Conservation (phyloP, 2,113 vertebrate species). For the Syrmaticus mikado region DNA sequence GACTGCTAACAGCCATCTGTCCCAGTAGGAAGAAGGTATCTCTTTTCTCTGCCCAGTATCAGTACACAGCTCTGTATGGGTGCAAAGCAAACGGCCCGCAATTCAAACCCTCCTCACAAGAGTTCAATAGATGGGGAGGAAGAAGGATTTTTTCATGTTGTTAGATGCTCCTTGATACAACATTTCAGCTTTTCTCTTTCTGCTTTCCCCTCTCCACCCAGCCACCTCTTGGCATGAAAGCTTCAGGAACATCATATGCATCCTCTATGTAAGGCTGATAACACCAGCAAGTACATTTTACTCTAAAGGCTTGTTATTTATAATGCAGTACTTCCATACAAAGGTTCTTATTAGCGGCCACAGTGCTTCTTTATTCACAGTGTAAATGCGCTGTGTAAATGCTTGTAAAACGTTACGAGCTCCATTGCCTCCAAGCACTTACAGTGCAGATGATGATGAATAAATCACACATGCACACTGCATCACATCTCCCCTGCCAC, state of each 20-base stretch:
- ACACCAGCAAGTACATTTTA: background rate
- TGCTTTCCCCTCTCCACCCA: background rate
- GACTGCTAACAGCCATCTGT: background rate
- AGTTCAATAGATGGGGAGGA: background rate
- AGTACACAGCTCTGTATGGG: background rate
- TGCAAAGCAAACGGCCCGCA: background rate
- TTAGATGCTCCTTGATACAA: background rate
- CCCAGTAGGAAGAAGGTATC: background rate
- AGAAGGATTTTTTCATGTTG: background rate
- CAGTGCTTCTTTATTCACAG: slow-evolving; percentile 18
- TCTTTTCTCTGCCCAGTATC: background rate
- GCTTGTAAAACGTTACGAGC: slow-evolving; percentile 51
- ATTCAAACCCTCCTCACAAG: too few species aligned
- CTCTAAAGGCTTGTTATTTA: slow-evolving; percentile 13
- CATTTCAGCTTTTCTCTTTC: background rate
- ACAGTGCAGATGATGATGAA: slow-evolving; percentile 2
- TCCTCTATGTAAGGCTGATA: background rate
- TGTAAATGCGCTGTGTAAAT: slow-evolving; percentile 46
- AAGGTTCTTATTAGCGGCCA: background rate
- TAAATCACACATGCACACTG: background rate
- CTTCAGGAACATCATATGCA: slow-evolving; percentile 13
- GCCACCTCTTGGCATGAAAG: background rate
- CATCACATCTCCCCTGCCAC: background rate
- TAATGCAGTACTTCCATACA: background rate
- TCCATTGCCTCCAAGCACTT: slow-evolving; percentile 29